phyloP scores from a whole-genome alignment of 2,113 vertebrate genomes.

The Ptychochromis oligacanthus region DNA sequence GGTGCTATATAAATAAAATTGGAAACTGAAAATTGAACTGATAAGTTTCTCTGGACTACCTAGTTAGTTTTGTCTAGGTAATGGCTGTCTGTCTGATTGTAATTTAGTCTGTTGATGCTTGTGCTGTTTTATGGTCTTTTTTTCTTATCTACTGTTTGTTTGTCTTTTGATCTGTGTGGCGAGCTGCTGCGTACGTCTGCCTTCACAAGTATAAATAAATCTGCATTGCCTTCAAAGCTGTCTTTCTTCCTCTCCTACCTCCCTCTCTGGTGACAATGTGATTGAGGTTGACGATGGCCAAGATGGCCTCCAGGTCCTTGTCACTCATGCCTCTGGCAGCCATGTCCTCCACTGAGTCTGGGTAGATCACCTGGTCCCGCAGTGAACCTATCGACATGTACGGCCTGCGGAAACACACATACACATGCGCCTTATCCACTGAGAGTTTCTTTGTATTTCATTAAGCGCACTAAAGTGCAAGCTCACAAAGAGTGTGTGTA shows the following conservation, averaged over 20 bases:
- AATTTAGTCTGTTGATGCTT: background rate
- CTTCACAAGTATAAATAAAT: background rate
- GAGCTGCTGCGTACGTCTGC: background rate
- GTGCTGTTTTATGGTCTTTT: background rate
- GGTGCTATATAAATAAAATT: too few relatives aligned
- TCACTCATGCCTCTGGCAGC: slow-evolving; percentile 87
- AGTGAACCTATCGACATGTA: slow-evolving; percentile 97
- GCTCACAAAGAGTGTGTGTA: background rate
- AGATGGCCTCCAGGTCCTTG: slow-evolving; percentile 89
- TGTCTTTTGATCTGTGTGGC: background rate
- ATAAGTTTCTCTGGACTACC: too few relatives aligned
- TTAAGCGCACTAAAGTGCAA: background rate
- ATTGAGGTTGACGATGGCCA: slow-evolving; percentile 92
- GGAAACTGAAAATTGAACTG: too few relatives aligned
- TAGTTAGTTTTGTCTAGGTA: too few relatives aligned
- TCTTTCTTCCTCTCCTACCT: slow-evolving; percentile 77
- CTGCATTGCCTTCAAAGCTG: background rate
- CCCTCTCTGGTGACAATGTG: slow-evolving; percentile 97
- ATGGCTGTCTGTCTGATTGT: background rate
- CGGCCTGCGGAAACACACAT: slow-evolving; percentile 80
- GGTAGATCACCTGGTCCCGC: slow-evolving; percentile 98
- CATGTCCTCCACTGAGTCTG: slow-evolving; percentile 94
- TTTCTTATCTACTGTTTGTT: background rate
- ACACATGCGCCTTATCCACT: background rate
- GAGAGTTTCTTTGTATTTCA: slow-evolving; percentile 20